Evolutionary conservation across 2,113 vertebrate species (phyloP), one percentile per base, ranked within the genome.

Genomic region (Galbula dea): DNA sequence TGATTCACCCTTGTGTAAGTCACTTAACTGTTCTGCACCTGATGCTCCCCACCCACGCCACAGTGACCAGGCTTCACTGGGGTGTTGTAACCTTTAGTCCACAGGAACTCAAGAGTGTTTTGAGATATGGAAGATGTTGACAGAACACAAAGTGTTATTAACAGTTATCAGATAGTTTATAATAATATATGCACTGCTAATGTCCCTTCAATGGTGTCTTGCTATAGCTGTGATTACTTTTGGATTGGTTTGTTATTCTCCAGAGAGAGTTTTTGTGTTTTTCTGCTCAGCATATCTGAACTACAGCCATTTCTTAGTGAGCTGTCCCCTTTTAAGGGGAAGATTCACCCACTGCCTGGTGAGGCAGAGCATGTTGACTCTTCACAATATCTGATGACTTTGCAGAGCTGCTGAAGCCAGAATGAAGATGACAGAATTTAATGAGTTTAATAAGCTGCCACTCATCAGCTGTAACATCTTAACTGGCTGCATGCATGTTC

Each of bases 1-100:
- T 92, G 95, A 94, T 43, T 95, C 94, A 95, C 90, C 88, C 88
- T 57, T 67, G 61, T 48, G 76, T 75, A 83, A 93, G 86, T 57
- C 80, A 34, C 90, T 55, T 67, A 74, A 83, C 75, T 86, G 88
- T 81, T 68, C 55, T 22, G 46, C 16, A 81, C 80, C 92, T 61
- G 79, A 19, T 67, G 51, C 67, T 78, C 77, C 73, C 65, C 83
- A 58, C 81, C 89, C 88, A 48, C 49, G 52, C 68, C 77, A n/a
- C 4, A 2, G 68, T 79, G 74, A 72, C 85, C 90, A 4, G 65
- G 79, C 83, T 74, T 17, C 72, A 2, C 32, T 12, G 20, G 62
- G 49, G 34, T 27, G 72, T 48, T 52, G 86, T 14, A 27, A 94
- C 51, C 48, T 48, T 15, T 1, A 29, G n/a, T 22, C 88, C 86